Base-by-base conservation (phyloP, 2,888 invertebrate species). In the Pristionchus arcanus region DNA sequence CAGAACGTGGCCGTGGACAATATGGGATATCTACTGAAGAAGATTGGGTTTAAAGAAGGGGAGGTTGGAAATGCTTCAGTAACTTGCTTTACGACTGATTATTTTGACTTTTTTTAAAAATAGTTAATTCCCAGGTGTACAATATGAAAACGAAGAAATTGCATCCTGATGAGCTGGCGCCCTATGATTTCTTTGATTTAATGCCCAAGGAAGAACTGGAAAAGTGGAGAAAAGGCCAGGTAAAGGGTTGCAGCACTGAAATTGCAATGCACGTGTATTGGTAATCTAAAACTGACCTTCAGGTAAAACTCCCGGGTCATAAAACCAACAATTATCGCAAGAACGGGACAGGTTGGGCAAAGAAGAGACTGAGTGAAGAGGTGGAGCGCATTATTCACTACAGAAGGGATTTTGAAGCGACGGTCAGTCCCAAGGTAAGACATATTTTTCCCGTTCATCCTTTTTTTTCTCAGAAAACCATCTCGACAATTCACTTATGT, bases 1-100 rank as follows among this genome's bases (percentile, higher is more conserved):
- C 59, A 63, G 21, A 63, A 63, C 25, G 68, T 81, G 25, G 81
- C 81, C 25, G 81, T 81, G 49, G 81, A 81, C 81, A 81, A 81
- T 49, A 81, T 81, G 49, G 81, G 81, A 42, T 49, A 25, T 4
- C 49, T n/a, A n/a, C 77, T 77, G 31, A 77, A 77, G 77, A 49
- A 77, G 49, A 37, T 77, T 25, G 42, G 19, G 4, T 74, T 19
- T 13, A 31, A 31, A 68, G 68, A 25, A 25, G 42, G 81, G 5
- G n/a, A 9, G 34, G 68, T 68, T 16, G 21, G 25, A 19, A n/a
- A n/a, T n/a, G n/a, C n/a, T n/a, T n/a, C n/a, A n/a, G n/a, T n/a
- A n/a, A n/a, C n/a, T n/a, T 16, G 13, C 19, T 68, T 19, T 59
- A 53, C 15, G 15, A 7, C 53, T 53, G 53, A 53, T 53, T 11